Evolutionary conservation across 2,797 vertebrate species (phyloP), one percentile per base, ranked within the genome.

Genomic region (Chanos chanos): DNA sequence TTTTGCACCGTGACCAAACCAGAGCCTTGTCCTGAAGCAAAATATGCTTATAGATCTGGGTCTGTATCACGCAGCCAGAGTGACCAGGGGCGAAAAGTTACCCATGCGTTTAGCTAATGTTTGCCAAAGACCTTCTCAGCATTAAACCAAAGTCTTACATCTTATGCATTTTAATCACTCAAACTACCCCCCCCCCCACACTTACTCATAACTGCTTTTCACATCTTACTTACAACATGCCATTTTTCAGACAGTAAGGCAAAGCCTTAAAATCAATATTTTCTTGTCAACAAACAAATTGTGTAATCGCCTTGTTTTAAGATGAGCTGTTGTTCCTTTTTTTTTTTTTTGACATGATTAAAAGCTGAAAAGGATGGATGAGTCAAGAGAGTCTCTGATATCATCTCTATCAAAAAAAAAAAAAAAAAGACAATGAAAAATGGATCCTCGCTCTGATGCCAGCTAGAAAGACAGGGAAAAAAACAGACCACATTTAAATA

Each of bases 341-440:
- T 68, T 49, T 61, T 64, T 66, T 70, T 66, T 64, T 57, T 74
- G 66, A 68, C 74, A 79, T 80, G 85, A 87, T 88, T 89, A 89
- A 84, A 86, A 85, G 85, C 77, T 85, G 88, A 90, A 87, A 84
- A 81, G 86, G 88, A 89, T 89, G 86, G 83, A 89, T 89, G 86
- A 77, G 80, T 66, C 51, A 79, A 84, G 84, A 77, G 80, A 63
- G 68, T 40, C 56, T 69, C 76, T 66, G 82, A 87, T 87, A 82
- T 75, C 80, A 85, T 87, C 87, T 88, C 86, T 82, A 88, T 90
- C 89, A 90, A 77, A 87, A 85, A 72, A 27, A 28, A 10, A 9
- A 50, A 27, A 41, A 10, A 62, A 55, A 34, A 54, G 81, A 86
- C 84, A 74, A 75, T 89, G 88, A 90, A 86, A 87, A 89, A 90